Base-by-base conservation (phyloP, 2,888 invertebrate species). In the Hydroisotoma schaefferi region DNA sequence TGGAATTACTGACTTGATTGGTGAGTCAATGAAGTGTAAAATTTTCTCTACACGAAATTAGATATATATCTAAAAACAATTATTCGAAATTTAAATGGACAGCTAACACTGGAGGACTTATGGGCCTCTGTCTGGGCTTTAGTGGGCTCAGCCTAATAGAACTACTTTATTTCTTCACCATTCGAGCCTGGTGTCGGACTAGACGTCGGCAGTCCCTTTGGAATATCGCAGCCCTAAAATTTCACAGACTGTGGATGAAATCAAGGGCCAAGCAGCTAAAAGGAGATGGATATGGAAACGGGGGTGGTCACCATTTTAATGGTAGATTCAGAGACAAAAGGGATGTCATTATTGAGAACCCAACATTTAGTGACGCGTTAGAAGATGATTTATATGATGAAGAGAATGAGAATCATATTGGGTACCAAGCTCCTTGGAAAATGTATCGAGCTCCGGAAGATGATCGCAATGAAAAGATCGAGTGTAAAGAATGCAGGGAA, bases 61-160 rank as follows among this genome's bases (percentile, higher is more conserved):
- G 15, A 10, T 15, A 33, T 10, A 15, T 33, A 33, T 33, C 33
- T 33, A 33, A 33, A 10, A 33, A 10, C 15, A 33, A 33, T 33
- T 10, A 33, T 10, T 33, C 33, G 8, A 15, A 10, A 33, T 10
- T 15, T 10, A 10, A 15, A 40, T 40, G n/a, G 5, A 18, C 23
- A 65, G 67, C 67, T 18, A 69, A 67, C 29, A 64, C 63, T 15
- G 67, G 67, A 18, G 69, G 67, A 27, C 55, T 69, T 25, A 61
- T 69, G 56, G 67, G 67, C 0, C 53, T 67, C 1, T 67, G 65
- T 26, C 38, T 67, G 4, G 69, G 67, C 23, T 69, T 69, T 37
- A 62, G 61, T 47, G 63, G 62, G 0, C 40, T 69, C 2, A 64
- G 62, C 27, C 28, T 67, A 0, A 58, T 68, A 22, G 67, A 69